Percentiles rank a stretch among this genome's conserved stretches.
phyloP scores from a whole-genome alignment of 1,140 invertebrate genomes.

The Aphis craccivora region DNA sequence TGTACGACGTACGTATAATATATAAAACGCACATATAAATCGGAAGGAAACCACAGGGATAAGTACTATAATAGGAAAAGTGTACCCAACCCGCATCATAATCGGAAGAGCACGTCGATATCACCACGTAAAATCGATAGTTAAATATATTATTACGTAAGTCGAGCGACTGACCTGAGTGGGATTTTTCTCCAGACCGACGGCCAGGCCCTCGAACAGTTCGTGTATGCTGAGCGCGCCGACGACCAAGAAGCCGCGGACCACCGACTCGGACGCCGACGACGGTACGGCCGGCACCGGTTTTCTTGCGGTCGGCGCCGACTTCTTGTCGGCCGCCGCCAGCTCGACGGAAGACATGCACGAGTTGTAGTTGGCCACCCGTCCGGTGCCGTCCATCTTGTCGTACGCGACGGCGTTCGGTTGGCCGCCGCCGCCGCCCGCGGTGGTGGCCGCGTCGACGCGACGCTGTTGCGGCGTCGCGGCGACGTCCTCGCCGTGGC shows the following conservation, averaged over 20 bases:
- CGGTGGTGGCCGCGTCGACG: neutral
- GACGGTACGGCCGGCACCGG: neutral
- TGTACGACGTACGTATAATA: too few species aligned
- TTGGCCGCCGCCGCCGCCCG: neutral
- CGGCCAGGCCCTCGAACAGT: slow-evolving; percentile 73
- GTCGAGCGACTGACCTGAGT: slow-evolving; percentile 60
- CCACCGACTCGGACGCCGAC: neutral
- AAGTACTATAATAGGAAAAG: too few species aligned
- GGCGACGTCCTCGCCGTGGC: neutral
- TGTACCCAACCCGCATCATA: too few species aligned
- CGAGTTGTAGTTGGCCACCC: slow-evolving; percentile 54
- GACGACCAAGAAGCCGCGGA: slow-evolving; percentile 67
- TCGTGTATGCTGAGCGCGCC: slow-evolving; percentile 73
- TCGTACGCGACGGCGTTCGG: neutral
- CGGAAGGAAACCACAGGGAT: too few species aligned
- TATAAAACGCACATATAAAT: too few species aligned
- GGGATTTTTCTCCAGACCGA: slow-evolving; percentile 67
- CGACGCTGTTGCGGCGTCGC: neutral
- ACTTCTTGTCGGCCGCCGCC: slow-evolving; percentile 44
- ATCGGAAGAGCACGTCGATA: too few species aligned
- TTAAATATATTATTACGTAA: too few species aligned
- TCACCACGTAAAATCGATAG: too few species aligned
- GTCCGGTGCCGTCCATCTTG: neutral
- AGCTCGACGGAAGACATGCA: slow-evolving; percentile 35
- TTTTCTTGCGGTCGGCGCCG: neutral